Percentiles rank a stretch among this genome's conserved stretches.
These are phyloP conservation scores for Geococcyx californianus DNA, from an alignment of 2,113 vertebrate species.

Conservation along the genomic window DNA sequence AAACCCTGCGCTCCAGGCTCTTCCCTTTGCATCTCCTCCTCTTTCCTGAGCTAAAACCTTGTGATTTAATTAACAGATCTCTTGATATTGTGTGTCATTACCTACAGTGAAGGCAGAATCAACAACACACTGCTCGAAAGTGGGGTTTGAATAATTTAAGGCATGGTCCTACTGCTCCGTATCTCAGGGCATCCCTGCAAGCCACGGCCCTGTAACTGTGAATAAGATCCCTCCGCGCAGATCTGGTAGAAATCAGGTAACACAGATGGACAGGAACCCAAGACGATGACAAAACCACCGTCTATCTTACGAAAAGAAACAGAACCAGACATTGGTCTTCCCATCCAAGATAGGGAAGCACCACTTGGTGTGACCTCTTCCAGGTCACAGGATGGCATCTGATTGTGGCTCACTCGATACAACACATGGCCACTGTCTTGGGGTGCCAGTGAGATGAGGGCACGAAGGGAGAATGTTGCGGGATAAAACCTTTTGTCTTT, in stretches of 20 bases:
- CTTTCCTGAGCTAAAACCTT: not conserved
- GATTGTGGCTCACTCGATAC: fast-evolving
- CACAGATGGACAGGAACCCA: not conserved
- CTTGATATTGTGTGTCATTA: not conserved
- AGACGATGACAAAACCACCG: not conserved
- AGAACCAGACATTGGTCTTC: not conserved
- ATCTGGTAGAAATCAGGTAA: fast-evolving
- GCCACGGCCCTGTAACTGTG: fast-evolving
- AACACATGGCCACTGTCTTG: not conserved
- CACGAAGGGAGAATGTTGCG: fast-evolving
- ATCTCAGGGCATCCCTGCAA: not conserved
- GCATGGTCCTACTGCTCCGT: not conserved
- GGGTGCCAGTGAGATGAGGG: not conserved
- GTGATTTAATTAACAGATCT: not conserved
- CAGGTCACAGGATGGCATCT: not conserved
- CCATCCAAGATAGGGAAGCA: not conserved
- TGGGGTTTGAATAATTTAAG: not conserved
- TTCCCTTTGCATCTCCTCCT: not conserved
- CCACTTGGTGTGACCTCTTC: not conserved
- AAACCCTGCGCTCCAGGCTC: not conserved
- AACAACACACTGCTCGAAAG: not conserved
- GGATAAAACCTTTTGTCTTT: not conserved
- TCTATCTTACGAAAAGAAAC: not conserved
- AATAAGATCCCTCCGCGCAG: not conserved
- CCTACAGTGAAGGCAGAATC: not conserved